Conservation (phyloP, 1,140 invertebrate genomes). For the Macrocentrus cingulum region DNA sequence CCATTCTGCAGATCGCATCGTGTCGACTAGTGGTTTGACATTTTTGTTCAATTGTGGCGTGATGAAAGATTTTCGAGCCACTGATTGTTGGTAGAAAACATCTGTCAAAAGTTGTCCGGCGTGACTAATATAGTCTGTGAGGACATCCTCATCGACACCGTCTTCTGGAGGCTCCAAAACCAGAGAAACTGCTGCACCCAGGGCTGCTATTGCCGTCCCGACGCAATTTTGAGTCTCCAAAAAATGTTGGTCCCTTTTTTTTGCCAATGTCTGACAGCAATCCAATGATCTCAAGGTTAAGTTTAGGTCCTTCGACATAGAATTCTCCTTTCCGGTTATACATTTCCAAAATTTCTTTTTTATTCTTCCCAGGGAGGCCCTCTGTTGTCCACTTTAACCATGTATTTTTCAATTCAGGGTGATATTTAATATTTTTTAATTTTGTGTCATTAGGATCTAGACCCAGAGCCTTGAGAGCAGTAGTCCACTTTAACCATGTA, state of each 20-base stretch:
- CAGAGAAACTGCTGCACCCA: constrained; percentile 21
- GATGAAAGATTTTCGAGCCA: constrained; percentile 23
- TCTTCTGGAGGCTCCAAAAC: background rate
- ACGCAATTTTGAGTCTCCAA: constrained; percentile 20
- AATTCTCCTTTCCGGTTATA: too few species aligned
- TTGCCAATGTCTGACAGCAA: constrained; percentile 14
- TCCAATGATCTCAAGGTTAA: too few species aligned
- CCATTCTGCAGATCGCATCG: constrained; percentile 19
- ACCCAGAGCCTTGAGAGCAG: too few species aligned
- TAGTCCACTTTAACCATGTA: too few species aligned
- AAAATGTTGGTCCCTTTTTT: constrained; percentile 23
- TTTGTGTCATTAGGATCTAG: too few species aligned
- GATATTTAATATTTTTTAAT: too few species aligned
- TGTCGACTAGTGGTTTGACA: constrained; percentile 18
- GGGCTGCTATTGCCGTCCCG: constrained; percentile 10
- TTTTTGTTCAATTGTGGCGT: constrained; percentile 21
- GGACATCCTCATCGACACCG: constrained; percentile 11
- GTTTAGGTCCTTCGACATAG: too few species aligned
- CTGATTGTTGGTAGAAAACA: constrained; percentile 17
- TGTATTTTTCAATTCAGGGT: too few species aligned
- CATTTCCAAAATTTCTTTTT: too few species aligned
- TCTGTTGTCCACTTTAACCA: too few species aligned
- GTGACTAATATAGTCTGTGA: constrained; percentile 13
- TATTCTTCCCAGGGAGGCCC: too few species aligned
- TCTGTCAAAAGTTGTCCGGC: constrained; percentile 19